Base-by-base conservation (phyloP, 2,888 invertebrate genomes). In the Philhelius pedissequus region DNA sequence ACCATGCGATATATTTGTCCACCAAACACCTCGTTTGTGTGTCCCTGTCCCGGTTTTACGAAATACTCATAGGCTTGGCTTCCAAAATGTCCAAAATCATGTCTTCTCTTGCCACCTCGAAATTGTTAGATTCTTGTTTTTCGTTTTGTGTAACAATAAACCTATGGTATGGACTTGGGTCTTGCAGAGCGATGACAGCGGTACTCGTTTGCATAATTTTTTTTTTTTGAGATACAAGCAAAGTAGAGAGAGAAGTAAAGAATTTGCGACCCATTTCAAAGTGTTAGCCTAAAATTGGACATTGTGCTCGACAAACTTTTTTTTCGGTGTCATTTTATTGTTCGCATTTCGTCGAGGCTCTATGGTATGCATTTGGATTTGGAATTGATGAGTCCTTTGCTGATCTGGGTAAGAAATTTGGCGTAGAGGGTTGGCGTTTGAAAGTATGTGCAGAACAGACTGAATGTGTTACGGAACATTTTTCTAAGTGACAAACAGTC, bases 11-110 rank as follows among this genome's bases (percentile, higher is more conserved):
- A 83, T 83, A 78, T 83, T 79, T 79, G 74, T 83, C 79, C 83
- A 58, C 50, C 74, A 75, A 83, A 83, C 83, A 83, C 82, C 78
- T 83, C 82, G 83, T 79, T 74, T 83, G 78, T 78, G 64, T 75
- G 68, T 69, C 40, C 45, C 56, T 75, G 68, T 69, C 40, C 45
- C 56, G 30, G 62, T 50, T 45, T 38, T 18, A 38, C 40, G 32
- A 43, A 32, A 32, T 43, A 68, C 73, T 66, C 76, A 68, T 52
- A 78, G 82, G 58, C 69, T 56, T 62, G 62, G 77, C 68, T 30
- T 80, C 32, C 74, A 74, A 80, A 25, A 52, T 69, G 68, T 68
- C 62, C 48, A 62, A 75, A 64, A 20, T 9, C 43, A 52, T 69
- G 11, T 35, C 27, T 48, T 18, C 45, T 18, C 20, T 25, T 22